Evolutionary conservation across 1,140 invertebrate species (phyloP).

Genomic region (Propsilocerus akamusi): DNA sequence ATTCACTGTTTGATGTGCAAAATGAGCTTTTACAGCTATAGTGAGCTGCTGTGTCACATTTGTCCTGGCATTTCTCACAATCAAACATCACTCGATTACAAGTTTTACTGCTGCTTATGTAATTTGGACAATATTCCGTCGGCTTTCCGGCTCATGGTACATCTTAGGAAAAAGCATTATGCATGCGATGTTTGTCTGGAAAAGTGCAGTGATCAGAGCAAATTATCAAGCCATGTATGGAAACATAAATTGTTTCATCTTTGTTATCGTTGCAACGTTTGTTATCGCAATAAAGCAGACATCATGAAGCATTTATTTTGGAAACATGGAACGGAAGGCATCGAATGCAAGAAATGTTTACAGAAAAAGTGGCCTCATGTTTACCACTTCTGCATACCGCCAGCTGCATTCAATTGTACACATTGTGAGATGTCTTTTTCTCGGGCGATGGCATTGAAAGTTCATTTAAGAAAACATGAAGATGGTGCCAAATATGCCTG

Average conservation of each 20-base stretch:
- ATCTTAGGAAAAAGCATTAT: constrained; percentile 60
- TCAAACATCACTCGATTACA: constrained; percentile 30
- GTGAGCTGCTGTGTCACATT: constrained; percentile 64
- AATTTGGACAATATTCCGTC: constrained; percentile 52
- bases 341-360: constrained; percentile 61
- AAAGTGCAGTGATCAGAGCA: constrained; percentile 45
- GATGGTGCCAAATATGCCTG: constrained; percentile 49
- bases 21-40: constrained; percentile 66
- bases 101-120: constrained; percentile 56
- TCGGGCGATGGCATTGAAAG: constrained; percentile 55
- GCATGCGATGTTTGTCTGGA: constrained; percentile 72
- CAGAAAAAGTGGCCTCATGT: constrained; percentile 81
- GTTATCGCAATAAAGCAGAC: constrained; percentile 68
- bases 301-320: constrained; percentile 76
- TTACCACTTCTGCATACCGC: constrained; percentile 74
- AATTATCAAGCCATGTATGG: constrained; percentile 68
- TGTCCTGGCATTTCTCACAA: constrained; percentile 53
- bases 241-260: constrained; percentile 72
- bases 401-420: constrained; percentile 54
- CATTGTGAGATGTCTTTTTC: constrained; percentile 56
- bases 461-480: constrained; percentile 60
- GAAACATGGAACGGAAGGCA: constrained; percentile 78
- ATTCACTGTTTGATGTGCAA: constrained; percentile 70
- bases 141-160: constrained; percentile 68
- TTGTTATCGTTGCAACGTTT: constrained; percentile 67